These are phyloP conservation scores for Acanthosepion pharaonis DNA, from an alignment of 2,888 invertebrate species.

Conservation along the genomic window DNA sequence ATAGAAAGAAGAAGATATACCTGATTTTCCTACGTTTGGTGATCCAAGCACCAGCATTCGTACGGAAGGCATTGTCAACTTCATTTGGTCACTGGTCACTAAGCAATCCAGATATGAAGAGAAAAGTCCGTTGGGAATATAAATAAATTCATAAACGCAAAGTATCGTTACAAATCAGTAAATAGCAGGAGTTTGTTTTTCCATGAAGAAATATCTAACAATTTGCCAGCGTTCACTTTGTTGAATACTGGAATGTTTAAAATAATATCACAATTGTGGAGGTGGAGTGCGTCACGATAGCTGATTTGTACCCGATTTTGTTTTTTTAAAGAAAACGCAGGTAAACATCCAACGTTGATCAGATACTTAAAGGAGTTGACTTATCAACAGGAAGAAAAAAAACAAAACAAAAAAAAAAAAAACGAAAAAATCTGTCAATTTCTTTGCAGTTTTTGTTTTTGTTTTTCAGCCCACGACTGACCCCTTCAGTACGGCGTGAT, in stretches of 20 bases:
- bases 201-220: not conserved
- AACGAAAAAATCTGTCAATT: no score
- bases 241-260: not conserved
- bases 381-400: no score
- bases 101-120: not conserved
- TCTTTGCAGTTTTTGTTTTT: no score
- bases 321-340: not conserved
- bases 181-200: not conserved
- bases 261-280: not conserved
- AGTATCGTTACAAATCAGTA: no score
- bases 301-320: not conserved
- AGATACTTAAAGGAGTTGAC: no score
- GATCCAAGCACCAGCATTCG: slow-evolving; percentile 61
- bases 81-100: slow-evolving; percentile 50
- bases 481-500: no score
- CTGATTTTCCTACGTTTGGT: slow-evolving; percentile 63
- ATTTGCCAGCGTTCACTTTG: not conserved
- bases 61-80: slow-evolving; percentile 54
- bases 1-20: slow-evolving; percentile 49
- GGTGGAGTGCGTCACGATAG: not conserved
- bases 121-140: no score
- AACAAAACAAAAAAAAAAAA: no score
- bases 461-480: no score
- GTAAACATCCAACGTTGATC: not conserved
- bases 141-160: no score